These are phyloP conservation scores for Gadopsis bispinosus DNA, from an alignment of 2,797 vertebrate species.

Conservation along the genomic window DNA sequence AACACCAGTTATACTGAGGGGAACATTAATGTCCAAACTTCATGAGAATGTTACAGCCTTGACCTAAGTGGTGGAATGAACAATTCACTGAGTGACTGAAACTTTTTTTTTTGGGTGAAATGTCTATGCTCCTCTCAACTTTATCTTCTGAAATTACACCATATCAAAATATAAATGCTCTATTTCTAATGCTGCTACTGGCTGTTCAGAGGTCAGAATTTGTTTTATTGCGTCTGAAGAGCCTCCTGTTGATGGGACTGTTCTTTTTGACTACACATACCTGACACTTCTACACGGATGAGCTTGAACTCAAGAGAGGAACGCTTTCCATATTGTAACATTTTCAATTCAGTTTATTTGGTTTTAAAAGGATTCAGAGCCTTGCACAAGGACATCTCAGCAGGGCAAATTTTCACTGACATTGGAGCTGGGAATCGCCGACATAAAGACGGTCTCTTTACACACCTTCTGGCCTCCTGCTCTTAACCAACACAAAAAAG, in stretches of 20 bases:
- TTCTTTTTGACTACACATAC: background rate
- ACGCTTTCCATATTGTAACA: background rate
- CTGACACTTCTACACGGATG: background rate
- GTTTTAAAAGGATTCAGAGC: background rate
- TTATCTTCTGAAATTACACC: background rate
- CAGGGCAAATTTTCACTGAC: background rate
- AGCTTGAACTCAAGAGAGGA: background rate
- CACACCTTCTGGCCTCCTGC: background rate
- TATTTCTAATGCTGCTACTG: background rate
- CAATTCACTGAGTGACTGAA: too few species aligned
- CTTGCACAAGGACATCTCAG: constrained; percentile 19
- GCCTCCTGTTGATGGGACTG: background rate
- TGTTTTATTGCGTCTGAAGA: background rate
- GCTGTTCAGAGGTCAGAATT: background rate
- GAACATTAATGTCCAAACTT: background rate
- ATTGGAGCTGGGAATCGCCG: background rate
- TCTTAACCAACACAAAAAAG: constrained; percentile 8
- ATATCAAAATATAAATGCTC: background rate
- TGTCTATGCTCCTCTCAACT: background rate
- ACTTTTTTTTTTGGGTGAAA: background rate
- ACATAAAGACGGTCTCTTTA: background rate
- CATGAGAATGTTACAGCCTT: background rate
- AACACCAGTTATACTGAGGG: background rate
- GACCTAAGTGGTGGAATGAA: too few species aligned
- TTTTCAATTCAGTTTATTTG: background rate